phyloP scores from a whole-genome alignment of 1,140 invertebrate species.

The Akabosia matsudoensis region DNA sequence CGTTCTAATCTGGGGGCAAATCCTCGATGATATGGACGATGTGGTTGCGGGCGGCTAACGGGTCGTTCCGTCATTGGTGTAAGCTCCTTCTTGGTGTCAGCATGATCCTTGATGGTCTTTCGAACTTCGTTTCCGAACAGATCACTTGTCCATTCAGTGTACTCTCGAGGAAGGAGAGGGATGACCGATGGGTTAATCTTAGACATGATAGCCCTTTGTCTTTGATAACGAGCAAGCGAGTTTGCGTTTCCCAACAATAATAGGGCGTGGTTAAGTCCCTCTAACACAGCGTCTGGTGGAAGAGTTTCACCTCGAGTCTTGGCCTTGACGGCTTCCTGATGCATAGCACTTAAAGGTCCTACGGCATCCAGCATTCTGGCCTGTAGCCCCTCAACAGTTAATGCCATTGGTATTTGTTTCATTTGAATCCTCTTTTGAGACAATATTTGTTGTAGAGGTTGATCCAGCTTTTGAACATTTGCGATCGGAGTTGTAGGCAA shows the following conservation, averaged over 20 bases:
- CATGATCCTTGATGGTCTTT: neutral
- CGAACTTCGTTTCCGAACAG: neutral
- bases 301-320: neutral
- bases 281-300: neutral
- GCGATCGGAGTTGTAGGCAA: neutral
- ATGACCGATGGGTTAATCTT: neutral
- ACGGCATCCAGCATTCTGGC: neutral
- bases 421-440: neutral
- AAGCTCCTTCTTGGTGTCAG: neutral
- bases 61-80: no score
- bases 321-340: neutral
- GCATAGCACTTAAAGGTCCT: neutral
- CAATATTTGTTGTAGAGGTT: neutral
- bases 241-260: constrained; percentile 19
- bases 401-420: neutral
- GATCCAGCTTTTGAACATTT: neutral
- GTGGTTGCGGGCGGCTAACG: no score
- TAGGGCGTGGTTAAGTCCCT: neutral
- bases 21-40: no score
- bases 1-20: no score
- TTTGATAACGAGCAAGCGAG: neutral
- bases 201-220: neutral
- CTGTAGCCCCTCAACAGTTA: neutral
- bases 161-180: neutral
- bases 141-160: neutral